A percentile compares a stretch with the other conserved stretches of the same genome.
These are phyloP conservation scores for Cheilosia impressa DNA, from an alignment of 2,888 invertebrate species.

Conservation along the genomic window DNA sequence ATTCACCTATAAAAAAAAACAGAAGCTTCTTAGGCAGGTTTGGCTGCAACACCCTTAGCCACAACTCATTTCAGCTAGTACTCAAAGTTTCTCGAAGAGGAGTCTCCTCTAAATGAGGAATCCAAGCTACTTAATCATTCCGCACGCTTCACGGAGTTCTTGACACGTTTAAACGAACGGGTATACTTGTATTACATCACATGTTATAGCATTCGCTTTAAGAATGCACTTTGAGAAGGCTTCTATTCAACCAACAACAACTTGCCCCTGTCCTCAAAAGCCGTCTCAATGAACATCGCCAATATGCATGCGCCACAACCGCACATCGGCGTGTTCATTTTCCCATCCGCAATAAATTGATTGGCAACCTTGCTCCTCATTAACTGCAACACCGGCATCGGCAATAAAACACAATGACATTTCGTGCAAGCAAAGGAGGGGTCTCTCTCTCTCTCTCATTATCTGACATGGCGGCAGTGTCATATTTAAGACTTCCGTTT, in stretches of 20 bases:
- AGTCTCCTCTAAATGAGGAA: too few relatives aligned
- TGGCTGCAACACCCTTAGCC: too few relatives aligned
- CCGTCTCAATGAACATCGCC: slow-evolving; percentile 17
- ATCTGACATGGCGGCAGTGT: background rate
- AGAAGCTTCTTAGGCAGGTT: too few relatives aligned
- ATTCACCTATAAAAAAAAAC: too few relatives aligned
- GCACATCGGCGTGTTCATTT: slow-evolving; percentile 17
- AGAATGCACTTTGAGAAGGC: slow-evolving; percentile 1
- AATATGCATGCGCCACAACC: background rate
- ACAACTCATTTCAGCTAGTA: too few relatives aligned
- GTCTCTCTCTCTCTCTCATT: background rate
- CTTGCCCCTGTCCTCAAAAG: slow-evolving; percentile 62
- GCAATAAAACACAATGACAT: slow-evolving; percentile 36
- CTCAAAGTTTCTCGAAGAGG: too few relatives aligned
- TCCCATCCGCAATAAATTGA: slow-evolving; percentile 53
- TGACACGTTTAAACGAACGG: background rate
- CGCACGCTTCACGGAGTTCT: too few relatives aligned
- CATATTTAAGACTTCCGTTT: slow-evolving; percentile 71
- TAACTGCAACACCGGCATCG: slow-evolving; percentile 33
- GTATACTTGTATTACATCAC: background rate
- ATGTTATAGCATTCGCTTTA: background rate
- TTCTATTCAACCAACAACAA: slow-evolving; percentile 14
- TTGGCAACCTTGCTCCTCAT: slow-evolving; percentile 68
- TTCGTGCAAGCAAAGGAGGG: slow-evolving; percentile 31
- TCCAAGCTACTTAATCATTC: too few relatives aligned